Base-by-base conservation (phyloP, 2,113 vertebrate genomes). In the Vulpes vulpes region DNA sequence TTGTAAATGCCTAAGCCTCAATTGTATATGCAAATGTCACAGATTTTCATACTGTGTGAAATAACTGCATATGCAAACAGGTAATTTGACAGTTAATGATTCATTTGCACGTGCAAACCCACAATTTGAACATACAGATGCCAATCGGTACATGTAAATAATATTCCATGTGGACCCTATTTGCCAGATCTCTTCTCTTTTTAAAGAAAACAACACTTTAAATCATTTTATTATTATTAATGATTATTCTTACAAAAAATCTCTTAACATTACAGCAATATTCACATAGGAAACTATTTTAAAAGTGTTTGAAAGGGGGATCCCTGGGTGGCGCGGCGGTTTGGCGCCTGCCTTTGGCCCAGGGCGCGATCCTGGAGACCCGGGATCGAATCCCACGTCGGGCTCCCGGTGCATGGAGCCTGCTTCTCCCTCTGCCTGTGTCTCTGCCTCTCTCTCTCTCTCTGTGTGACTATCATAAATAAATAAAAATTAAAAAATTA, bases 21-120 rank as follows among this genome's bases (percentile, higher is more conserved):
- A 98, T 97, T 97, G 94, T 83, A 53, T 97, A 98, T 98, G 93
- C 96, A 97, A 97, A 98, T 98, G 91, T 67, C 57, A 93, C 88
- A 84, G 95, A 95, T 97, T 98, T 98, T 97, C 86, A 86, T 89
- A 89, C 93, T 98, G 62, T 86, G 96, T 96, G 92, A 96, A 94
- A 97, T 94, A 93, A 94, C 95, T 94, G 74, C 95, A 96, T 97
- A 97, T 92, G 67, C 27, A 98, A 98, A 97, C 91, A 96, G 95
- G 92, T 97, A 96, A 96, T 97, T 97, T 98, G 97, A 93, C 96
- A 96, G 96, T 94, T 97, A 98, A 96, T 97, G 96, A 98, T 82
- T 98, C 93, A 95, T 97, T 97, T 97, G 89, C 93, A 96, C 62
- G 5, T 89, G 78, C 85, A 98, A 97, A 91, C 94, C 95, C 69